Percentiles rank a stretch among this genome's conserved stretches.
These are phyloP conservation scores for Bombyx huttoni DNA, from an alignment of 2,888 invertebrate genomes.

Conservation along the genomic window DNA sequence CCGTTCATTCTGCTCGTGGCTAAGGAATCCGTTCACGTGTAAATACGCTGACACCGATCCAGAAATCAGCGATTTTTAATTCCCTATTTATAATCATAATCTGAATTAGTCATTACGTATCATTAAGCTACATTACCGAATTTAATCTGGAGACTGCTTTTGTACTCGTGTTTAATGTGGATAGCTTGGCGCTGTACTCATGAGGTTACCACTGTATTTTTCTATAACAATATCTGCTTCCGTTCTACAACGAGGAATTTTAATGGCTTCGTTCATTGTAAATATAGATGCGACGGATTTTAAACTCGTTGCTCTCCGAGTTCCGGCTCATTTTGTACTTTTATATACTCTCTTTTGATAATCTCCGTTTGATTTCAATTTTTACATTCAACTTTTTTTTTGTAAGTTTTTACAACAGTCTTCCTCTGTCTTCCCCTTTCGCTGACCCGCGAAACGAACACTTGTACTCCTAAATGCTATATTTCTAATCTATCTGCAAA, in stretches of 20 bases:
- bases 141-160: conserved; percentile 75
- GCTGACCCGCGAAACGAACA: neutral
- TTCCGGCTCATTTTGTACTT: conserved; percentile 63
- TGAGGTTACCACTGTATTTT: conserved; percentile 67
- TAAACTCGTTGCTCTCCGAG: conserved; percentile 22
- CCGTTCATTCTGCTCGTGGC: conserved; percentile 82
- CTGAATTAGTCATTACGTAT: conserved; percentile 38
- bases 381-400: neutral
- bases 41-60: conserved; percentile 82
- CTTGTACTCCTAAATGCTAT: neutral
- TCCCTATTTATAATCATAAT: conserved; percentile 12
- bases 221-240: conserved; percentile 54
- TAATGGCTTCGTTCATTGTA: conserved; percentile 19
- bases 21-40: conserved; percentile 82
- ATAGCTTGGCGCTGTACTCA: conserved; percentile 55
- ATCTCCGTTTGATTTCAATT: conserved; percentile 12
- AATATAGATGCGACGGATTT: conserved; percentile 42
- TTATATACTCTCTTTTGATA: conserved; percentile 41
- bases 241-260: conserved; percentile 17
- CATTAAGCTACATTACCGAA: conserved; percentile 71
- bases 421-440: neutral
- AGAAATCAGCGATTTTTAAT: conserved; percentile 76
- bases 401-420: neutral
- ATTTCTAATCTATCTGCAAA: neutral
- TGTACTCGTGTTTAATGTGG: conserved; percentile 61